A percentile compares a stretch with the other conserved stretches of the same genome.
Conservation (phyloP, 92 coral and sea anemone species). For the Epizoanthus rinbou region DNA sequence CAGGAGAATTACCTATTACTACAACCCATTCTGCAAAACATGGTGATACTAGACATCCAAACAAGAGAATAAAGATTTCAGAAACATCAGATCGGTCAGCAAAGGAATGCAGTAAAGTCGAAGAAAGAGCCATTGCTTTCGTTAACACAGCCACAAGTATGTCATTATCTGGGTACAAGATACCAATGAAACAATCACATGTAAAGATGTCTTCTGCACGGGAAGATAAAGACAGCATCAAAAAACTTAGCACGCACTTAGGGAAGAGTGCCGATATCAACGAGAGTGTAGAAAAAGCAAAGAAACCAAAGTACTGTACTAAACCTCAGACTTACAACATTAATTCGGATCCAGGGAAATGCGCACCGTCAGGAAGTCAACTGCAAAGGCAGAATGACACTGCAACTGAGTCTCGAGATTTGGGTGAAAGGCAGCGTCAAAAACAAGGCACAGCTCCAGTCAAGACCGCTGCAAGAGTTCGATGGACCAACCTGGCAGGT, state of each 20-base stretch:
- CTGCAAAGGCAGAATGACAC: not conserved
- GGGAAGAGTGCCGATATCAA: not conserved
- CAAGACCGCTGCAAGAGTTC: not conserved
- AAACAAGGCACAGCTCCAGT: not conserved
- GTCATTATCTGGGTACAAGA: not conserved
- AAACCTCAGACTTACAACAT: not conserved
- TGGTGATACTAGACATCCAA: not conserved
- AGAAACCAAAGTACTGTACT: not conserved
- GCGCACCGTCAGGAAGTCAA: not conserved
- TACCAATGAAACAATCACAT: not conserved
- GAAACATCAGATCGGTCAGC: not conserved
- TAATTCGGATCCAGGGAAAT: not conserved
- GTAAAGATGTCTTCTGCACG: not conserved
- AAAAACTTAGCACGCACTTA: not conserved
- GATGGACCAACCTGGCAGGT: conserved; percentile 26
- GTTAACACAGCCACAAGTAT: not conserved
- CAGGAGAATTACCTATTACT: not conserved
- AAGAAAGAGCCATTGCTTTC: not conserved
- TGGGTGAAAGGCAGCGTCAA: not conserved
- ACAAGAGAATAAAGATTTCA: not conserved
- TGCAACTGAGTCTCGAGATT: not conserved
- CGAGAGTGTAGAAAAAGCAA: not conserved
- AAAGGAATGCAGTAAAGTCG: not conserved
- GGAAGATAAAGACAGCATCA: not conserved
- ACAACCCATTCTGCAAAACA: not conserved